Conservation (phyloP, 2,113 vertebrate species). For the Vidua macroura region DNA sequence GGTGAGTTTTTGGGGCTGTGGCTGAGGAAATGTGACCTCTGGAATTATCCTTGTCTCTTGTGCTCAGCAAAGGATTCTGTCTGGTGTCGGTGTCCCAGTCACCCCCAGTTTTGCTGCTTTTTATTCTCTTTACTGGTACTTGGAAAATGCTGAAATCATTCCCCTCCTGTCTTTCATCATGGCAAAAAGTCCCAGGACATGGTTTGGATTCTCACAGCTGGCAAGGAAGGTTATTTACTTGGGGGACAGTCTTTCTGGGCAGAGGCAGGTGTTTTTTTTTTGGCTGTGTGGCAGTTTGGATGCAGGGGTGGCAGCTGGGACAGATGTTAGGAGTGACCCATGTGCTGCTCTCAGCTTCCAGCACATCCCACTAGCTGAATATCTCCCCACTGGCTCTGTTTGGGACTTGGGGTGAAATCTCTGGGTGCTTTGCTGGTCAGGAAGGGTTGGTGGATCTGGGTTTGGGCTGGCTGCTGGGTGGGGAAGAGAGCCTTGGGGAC, state of each 20-base stretch:
- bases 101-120: background rate
- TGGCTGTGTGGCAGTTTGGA: rapidly evolving
- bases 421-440: background rate
- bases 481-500: background rate
- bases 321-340: rapidly evolving
- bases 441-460: background rate
- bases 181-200: no score
- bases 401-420: background rate
- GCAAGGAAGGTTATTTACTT: background rate
- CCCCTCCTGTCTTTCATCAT: background rate
- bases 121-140: background rate
- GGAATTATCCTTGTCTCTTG: background rate
- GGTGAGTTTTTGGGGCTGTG: background rate
- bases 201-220: background rate
- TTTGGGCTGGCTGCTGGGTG: background rate
- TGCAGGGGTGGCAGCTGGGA: background rate
- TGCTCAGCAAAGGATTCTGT: background rate
- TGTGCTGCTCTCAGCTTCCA: background rate
- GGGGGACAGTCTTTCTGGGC: background rate
- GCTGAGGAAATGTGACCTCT: background rate
- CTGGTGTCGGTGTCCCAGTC: background rate
- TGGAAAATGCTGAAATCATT: background rate
- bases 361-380: background rate
- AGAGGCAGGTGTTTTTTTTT: background rate
- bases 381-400: rapidly evolving